phyloP scores from a whole-genome alignment of 1,140 invertebrate species.

The Bilobella aurantiaca region DNA sequence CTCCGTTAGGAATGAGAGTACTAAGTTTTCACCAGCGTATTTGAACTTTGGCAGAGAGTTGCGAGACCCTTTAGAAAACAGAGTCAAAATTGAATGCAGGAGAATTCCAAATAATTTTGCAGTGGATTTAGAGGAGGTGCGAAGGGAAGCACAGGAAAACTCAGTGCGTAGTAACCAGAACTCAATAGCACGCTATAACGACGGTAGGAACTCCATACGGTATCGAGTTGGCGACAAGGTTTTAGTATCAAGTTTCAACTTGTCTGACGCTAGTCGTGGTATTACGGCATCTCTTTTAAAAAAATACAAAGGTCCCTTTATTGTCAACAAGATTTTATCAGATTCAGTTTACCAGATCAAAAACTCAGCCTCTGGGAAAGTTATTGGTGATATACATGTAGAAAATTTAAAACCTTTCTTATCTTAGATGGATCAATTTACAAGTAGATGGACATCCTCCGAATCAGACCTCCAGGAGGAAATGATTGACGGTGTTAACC shows the following conservation, averaged over 20 bases:
- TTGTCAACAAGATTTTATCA: no score
- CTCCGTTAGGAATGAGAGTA: conserved; percentile 38
- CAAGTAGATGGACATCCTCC: no score
- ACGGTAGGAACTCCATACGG: neutral
- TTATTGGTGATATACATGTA: no score
- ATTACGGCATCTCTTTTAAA: conserved; percentile 11
- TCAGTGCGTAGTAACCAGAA: neutral
- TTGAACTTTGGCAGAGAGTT: conserved; percentile 40
- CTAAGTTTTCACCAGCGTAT: conserved; percentile 38
- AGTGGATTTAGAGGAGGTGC: conserved; percentile 3
- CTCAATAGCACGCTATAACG: conserved; percentile 2
- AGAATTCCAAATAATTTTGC: neutral
- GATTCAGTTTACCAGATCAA: no score
- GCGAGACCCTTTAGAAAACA: conserved; percentile 17
- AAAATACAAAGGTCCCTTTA: conserved; percentile 19
- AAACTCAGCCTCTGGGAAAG: no score
- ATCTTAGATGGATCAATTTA: no score
- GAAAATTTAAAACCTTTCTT: no score
- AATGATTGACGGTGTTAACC: no score
- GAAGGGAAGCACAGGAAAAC: neutral
- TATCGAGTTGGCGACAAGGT: conserved; percentile 18
- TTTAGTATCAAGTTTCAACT: neutral
- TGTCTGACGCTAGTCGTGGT: conserved; percentile 13
- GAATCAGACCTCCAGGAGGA: no score
- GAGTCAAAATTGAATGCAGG: neutral